Evolutionary conservation across 2,797 vertebrate species (phyloP), one percentile per base, ranked within the genome.

Genomic region (Ataeniobius toweri): DNA sequence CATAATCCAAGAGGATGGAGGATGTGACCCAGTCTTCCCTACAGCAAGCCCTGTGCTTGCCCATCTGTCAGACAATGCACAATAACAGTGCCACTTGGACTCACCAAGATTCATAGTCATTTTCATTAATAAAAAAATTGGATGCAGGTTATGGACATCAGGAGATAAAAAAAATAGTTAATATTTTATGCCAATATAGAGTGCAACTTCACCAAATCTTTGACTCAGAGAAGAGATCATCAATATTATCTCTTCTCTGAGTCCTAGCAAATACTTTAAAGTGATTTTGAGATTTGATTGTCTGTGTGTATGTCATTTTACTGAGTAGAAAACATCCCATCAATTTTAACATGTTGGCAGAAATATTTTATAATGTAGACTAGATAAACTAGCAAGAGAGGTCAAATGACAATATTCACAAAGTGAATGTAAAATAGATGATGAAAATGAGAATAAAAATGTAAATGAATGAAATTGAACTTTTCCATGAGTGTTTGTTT

Each of bases 21-120:
- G 80, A 86, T 86, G 86, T 90, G 92, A 93, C 92, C 88, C 83
- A 68, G 77, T 89, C 85, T 82, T 69, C 91, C 92, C 94, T 92
- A 78, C 83, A 85, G 89, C 91, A 79, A 83, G 85, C 87, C 90
- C 82, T 83, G 39, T 79, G 78, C 78, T 59, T 78, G 83, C 84
- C 93, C 93, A 94, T 91, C 91, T 94, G 92, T 85, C 86, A 79
- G 78, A 82, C 81, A 83, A 84, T 88, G 83, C 80, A 80, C 82
- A 78, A 59, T 58, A 74, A 85, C 84, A 76, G 79, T 82, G 84
- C 56, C 78, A 74, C 74, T 91, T 74, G 75, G 69, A 83, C 74
- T 65, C 44, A 10, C 73, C 69, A 69, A 82, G 71, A 77, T 76
- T 79, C 73, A 81, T 83, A 85, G 82, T 85, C 74, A n/a, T 75